phyloP scores from a whole-genome alignment of 1,140 invertebrate genomes.

The Ephestia elutella region DNA sequence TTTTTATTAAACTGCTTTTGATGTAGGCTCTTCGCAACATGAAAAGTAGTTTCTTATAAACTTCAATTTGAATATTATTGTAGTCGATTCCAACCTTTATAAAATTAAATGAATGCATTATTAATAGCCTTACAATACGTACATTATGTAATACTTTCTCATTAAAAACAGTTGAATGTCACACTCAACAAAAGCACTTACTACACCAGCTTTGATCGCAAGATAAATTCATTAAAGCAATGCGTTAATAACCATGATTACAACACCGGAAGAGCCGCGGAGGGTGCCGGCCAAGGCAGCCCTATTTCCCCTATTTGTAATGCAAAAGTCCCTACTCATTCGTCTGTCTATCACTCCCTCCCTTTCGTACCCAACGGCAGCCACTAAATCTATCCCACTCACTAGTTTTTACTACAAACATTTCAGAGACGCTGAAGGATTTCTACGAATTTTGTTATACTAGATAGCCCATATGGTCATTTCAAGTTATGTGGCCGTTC shows the following conservation, averaged over 20 bases:
- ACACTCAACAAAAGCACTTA: not conserved
- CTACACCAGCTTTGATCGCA: conserved; percentile 48
- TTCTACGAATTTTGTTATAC: not conserved
- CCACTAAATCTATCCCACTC: conserved; percentile 36
- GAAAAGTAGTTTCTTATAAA: no score
- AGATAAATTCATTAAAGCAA: conserved; percentile 65
- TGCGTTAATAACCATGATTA: conserved; percentile 67
- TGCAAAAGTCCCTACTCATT: conserved; percentile 62
- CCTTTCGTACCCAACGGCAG: conserved; percentile 27
- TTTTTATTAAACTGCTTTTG: no score
- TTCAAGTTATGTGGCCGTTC: no score
- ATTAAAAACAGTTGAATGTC: no score
- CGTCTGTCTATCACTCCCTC: conserved; percentile 40
- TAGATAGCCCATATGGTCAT: no score
- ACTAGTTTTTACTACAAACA: conserved; percentile 48
- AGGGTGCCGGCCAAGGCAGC: conserved; percentile 45
- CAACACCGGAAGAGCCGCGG: conserved; percentile 47
- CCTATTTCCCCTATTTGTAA: conserved; percentile 68
- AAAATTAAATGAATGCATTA: no score
- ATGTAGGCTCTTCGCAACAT: no score
- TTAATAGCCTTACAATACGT: no score
- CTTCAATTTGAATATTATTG: no score
- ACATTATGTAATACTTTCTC: no score
- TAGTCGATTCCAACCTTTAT: no score
- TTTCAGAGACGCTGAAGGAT: conserved; percentile 18